A percentile compares a stretch with the other conserved stretches of the same genome.
These are phyloP conservation scores for Tenualosa ilisha DNA, from an alignment of 2,797 vertebrate genomes.

Conservation along the genomic window DNA sequence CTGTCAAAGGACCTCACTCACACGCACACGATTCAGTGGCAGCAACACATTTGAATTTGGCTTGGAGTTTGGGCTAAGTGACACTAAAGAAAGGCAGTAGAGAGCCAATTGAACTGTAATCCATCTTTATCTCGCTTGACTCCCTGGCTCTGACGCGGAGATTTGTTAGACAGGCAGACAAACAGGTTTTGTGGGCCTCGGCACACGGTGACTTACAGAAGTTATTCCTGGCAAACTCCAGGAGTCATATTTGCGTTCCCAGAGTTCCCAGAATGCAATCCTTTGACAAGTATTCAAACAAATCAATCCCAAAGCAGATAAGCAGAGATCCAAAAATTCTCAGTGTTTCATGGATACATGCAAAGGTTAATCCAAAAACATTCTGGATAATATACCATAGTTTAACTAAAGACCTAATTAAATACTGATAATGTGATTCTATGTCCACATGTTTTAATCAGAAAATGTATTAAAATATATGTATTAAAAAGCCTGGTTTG, in stretches of 20 bases:
- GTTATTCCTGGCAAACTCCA: not conserved
- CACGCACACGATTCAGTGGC: not conserved
- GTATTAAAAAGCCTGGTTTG: constrained; percentile 6
- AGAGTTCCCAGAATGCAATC: not conserved
- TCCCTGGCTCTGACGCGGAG: not conserved
- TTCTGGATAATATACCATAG: not conserved
- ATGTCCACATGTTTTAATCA: not conserved
- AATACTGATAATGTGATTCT: not conserved
- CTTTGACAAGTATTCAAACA: not conserved
- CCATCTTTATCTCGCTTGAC: not conserved
- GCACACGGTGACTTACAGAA: not conserved
- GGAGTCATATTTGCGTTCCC: not conserved
- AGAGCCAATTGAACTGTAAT: not conserved
- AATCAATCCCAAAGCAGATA: not conserved
- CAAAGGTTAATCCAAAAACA: not conserved
- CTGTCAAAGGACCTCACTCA: constrained; percentile 8
- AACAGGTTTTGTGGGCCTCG: not conserved
- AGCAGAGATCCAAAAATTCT: not conserved
- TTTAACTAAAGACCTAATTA: not conserved
- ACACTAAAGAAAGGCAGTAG: not conserved
- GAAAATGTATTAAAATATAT: not conserved
- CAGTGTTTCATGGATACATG: not conserved
- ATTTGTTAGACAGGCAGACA: not conserved
- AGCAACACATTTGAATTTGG: constrained; percentile 8
- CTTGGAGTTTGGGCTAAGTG: not conserved